Conservation (phyloP, 2,113 vertebrate genomes). For the Ginglymostoma cirratum region DNA sequence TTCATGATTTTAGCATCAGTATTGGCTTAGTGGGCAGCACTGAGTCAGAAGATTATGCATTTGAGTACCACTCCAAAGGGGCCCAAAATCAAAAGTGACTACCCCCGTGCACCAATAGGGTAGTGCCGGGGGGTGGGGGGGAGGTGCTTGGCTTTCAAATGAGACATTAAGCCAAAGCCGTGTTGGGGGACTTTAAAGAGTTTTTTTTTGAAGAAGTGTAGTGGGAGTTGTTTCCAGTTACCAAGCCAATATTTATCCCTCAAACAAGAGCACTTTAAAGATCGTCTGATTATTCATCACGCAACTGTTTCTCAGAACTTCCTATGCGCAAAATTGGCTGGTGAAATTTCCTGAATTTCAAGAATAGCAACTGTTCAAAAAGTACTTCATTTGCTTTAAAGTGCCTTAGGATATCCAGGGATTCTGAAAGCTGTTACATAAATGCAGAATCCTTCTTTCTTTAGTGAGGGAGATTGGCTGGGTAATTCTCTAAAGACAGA, state of each 20-base stretch:
- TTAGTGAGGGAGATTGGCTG: neutral
- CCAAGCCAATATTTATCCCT: neutral
- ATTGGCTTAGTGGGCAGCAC: neutral
- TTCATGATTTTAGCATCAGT: neutral
- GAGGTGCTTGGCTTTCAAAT: neutral
- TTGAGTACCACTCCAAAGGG: neutral
- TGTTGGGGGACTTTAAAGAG: neutral
- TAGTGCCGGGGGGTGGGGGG: neutral
- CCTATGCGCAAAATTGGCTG: neutral
- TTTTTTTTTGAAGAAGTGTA: no score
- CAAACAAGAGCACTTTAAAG: neutral
- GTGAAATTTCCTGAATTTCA: neutral
- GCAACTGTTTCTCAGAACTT: neutral
- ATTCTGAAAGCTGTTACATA: neutral
- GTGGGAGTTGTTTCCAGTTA: neutral
- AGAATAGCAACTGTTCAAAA: neutral
- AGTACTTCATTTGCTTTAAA: neutral
- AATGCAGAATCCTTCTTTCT: neutral
- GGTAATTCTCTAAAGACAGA: neutral
- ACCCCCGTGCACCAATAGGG: neutral
- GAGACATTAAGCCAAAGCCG: neutral
- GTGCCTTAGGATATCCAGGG: neutral
- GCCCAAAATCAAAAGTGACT: neutral
- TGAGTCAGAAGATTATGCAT: neutral
- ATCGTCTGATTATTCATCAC: neutral